Conservation (phyloP, 2,113 vertebrate species). For the Charina bottae region DNA sequence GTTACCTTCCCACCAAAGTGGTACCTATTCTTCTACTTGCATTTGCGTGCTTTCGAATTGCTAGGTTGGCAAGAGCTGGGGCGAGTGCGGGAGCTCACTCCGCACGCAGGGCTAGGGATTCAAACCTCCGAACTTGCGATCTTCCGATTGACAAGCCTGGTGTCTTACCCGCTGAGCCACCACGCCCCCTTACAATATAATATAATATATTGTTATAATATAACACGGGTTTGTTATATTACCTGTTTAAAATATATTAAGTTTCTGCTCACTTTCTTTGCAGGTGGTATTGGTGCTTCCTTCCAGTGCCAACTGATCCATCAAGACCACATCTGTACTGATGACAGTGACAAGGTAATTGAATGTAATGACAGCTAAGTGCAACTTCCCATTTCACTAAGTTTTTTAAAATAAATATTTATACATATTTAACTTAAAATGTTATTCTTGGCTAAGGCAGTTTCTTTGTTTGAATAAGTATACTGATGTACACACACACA, state of each 20-base stretch:
- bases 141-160: no score
- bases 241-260: constrained; percentile 43
- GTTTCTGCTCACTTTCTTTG: constrained; percentile 62
- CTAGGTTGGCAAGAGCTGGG: no score
- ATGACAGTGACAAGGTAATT: constrained; percentile 85
- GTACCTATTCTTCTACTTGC: no score
- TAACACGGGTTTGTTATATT: constrained; percentile 36
- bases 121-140: no score
- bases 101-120: no score
- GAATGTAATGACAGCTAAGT: constrained; percentile 42
- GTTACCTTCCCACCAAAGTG: no score
- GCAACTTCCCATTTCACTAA: background rate
- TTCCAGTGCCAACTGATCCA: constrained; percentile 81
- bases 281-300: constrained; percentile 78
- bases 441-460: background rate
- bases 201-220: no score
- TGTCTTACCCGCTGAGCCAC: no score
- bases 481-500: background rate
- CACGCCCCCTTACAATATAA: no score
- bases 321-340: constrained; percentile 82
- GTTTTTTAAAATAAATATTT: background rate
- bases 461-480: background rate
- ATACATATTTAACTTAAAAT: background rate
- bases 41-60: no score
- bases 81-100: no score